A percentile compares a stretch with the other conserved stretches of the same genome.
These are phyloP conservation scores for Bubo bubo DNA, from an alignment of 2,113 vertebrate species.

Conservation along the genomic window DNA sequence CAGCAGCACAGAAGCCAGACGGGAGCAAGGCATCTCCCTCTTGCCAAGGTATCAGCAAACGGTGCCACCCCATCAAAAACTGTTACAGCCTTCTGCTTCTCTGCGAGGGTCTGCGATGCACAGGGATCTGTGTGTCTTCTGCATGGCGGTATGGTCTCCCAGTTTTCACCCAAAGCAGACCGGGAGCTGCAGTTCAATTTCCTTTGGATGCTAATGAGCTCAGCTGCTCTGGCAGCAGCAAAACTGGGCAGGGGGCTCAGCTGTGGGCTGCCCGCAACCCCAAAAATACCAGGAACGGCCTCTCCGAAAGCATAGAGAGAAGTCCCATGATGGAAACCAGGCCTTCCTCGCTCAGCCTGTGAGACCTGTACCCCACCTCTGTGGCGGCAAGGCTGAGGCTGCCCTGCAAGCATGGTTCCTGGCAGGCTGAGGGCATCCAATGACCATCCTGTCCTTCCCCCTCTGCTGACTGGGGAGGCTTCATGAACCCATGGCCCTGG, in stretches of 20 bases:
- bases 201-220: neutral
- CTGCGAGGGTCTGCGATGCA: accelerated
- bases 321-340: neutral
- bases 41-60: neutral
- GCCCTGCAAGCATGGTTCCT: neutral
- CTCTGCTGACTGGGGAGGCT: neutral
- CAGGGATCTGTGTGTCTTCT: neutral
- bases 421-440: neutral
- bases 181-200: neutral
- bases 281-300: neutral
- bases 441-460: neutral
- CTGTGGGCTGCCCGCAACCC: neutral
- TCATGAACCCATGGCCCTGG: neutral
- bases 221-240: slow-evolving; percentile 26
- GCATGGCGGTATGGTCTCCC: neutral
- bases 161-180: neutral
- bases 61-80: neutral
- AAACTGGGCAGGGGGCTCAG: neutral
- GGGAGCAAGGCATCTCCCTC: neutral
- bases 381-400: neutral
- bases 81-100: neutral
- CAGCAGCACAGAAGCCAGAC: accelerated
- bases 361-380: neutral
- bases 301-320: neutral
- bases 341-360: neutral